A percentile compares a stretch with the other conserved stretches of the same genome.
Evolutionary conservation across 1,140 invertebrate genomes (phyloP).

Genomic region (Ceratosolen solmsi): DNA sequence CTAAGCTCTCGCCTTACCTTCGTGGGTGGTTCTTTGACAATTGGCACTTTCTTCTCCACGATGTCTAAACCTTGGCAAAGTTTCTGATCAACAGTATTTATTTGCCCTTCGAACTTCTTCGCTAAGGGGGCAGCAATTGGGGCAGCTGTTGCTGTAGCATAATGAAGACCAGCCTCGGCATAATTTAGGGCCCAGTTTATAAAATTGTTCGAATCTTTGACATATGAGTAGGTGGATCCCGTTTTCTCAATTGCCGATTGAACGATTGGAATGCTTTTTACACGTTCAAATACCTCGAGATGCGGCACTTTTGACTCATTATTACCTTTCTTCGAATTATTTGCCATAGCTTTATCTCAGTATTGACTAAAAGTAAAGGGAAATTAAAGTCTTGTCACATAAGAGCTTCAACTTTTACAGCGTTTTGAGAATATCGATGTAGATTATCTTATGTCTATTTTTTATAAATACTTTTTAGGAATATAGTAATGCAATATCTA

Average conservation of each 20-base stretch:
- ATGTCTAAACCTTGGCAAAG: conserved; percentile 73
- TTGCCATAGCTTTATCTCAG: conserved; percentile 60
- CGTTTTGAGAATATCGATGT: too few relatives aligned
- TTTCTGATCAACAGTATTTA: conserved; percentile 72
- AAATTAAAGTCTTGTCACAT: too few relatives aligned
- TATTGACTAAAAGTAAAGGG: too few relatives aligned
- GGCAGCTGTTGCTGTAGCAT: conserved; percentile 67
- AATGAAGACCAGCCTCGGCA: conserved; percentile 70
- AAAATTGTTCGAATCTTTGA: conserved; percentile 74
- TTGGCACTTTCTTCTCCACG: conserved; percentile 73
- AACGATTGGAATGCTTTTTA: conserved; percentile 77
- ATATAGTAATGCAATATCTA: too few relatives aligned
- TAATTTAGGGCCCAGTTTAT: conserved; percentile 72
- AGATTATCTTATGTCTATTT: too few relatives aligned
- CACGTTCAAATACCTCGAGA: conserved; percentile 76
- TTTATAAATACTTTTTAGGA: too few relatives aligned
- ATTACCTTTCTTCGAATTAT: conserved; percentile 44
- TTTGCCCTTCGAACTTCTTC: conserved; percentile 72
- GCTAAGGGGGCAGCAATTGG: conserved; percentile 67
- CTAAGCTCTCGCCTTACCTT: too few relatives aligned
- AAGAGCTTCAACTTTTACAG: too few relatives aligned
- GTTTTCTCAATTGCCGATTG: conserved; percentile 77
- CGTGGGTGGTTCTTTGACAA: conserved; percentile 72
- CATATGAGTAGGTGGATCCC: conserved; percentile 75
- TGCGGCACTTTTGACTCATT: conserved; percentile 62